Conservation (phyloP, 2,797 vertebrate genomes). For the Helicolenus hilgendorfi region DNA sequence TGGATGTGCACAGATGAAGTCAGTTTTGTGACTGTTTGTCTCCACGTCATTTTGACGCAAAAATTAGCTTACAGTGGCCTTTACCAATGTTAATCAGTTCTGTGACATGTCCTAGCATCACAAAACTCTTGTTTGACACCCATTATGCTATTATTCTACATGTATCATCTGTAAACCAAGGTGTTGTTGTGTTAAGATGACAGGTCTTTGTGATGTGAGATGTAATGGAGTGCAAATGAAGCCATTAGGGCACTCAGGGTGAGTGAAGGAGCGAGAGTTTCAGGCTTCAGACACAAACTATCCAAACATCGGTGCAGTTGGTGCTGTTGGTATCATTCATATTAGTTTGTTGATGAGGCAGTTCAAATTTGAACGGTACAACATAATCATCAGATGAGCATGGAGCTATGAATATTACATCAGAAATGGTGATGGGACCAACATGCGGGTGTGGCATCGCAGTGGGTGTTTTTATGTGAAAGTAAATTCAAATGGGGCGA, state of each 20-base stretch:
- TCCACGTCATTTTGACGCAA: neutral
- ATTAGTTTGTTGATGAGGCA: slow-evolving; percentile 58
- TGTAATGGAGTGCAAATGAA: slow-evolving; percentile 73
- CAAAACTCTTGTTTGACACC: slow-evolving; percentile 27
- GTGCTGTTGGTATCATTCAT: slow-evolving; percentile 39
- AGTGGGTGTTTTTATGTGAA: neutral
- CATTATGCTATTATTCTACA: slow-evolving; percentile 27
- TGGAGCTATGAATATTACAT: slow-evolving; percentile 41
- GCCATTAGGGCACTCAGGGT: slow-evolving; percentile 41
- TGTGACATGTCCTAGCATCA: slow-evolving; percentile 11
- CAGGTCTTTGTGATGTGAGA: slow-evolving; percentile 42
- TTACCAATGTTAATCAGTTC: slow-evolving; percentile 14
- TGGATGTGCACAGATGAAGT: neutral
- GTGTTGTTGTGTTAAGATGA: slow-evolving; percentile 40
- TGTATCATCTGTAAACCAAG: slow-evolving; percentile 19
- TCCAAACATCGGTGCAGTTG: slow-evolving; percentile 43
- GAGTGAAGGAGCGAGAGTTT: slow-evolving; percentile 14
- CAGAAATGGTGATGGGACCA: neutral
- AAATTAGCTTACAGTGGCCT: slow-evolving; percentile 1
- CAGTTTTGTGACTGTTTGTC: slow-evolving; percentile 9
- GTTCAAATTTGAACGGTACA: slow-evolving; percentile 57
- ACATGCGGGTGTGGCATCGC: neutral
- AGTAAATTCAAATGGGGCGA: neutral
- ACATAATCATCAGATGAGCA: slow-evolving; percentile 34
- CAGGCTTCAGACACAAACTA: slow-evolving; percentile 11